Conservation (phyloP, 2,113 vertebrate genomes). For the Leptodactylus fuscus region DNA sequence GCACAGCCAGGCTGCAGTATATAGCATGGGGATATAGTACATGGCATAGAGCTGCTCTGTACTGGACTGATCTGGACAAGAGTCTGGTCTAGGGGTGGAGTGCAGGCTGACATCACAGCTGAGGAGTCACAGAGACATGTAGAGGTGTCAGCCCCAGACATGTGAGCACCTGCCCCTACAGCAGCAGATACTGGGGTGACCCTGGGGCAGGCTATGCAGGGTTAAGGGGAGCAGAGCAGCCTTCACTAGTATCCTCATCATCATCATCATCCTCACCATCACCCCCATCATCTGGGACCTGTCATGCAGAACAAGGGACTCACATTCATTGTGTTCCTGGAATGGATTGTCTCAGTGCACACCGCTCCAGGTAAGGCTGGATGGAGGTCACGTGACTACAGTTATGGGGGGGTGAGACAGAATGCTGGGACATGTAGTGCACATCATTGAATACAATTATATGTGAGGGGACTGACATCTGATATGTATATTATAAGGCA, state of each 20-base stretch:
- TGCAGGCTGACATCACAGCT: conserved; percentile 15
- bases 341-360: conserved; percentile 65
- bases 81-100: conserved; percentile 35
- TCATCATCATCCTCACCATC: conserved; percentile 19
- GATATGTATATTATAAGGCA: too few relatives aligned
- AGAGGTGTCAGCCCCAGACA: conserved; percentile 15
- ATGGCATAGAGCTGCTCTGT: neutral
- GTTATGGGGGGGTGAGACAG: neutral
- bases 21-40: neutral
- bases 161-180: neutral
- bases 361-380: conserved; percentile 70
- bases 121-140: conserved; percentile 1
- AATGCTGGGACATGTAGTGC: neutral
- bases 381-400: conserved; percentile 3
- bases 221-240: neutral
- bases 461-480: too few relatives aligned
- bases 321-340: conserved; percentile 71
- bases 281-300: neutral
- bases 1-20: neutral
- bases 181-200: neutral
- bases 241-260: too few relatives aligned
- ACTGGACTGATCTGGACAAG: neutral
- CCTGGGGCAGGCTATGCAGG: neutral
- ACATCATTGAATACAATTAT: too few relatives aligned
- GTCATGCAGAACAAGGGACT: conserved; percentile 69